Conservation (phyloP, 2,113 vertebrate genomes). For the Nymphicus hollandicus region DNA sequence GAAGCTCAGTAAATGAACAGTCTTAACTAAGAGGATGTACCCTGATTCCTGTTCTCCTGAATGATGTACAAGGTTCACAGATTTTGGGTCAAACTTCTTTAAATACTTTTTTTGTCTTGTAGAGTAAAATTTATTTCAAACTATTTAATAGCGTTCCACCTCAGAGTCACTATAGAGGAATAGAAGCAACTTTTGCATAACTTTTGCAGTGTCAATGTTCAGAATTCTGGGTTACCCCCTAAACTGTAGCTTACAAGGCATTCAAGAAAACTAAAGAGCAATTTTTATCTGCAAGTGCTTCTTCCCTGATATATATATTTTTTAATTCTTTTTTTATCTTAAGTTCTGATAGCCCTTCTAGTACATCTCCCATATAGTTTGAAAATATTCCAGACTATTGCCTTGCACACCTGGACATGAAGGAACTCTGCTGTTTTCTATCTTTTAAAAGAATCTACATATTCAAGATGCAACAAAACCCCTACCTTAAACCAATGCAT, state of each 20-base stretch:
- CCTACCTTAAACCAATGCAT: neutral
- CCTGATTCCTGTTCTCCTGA: neutral
- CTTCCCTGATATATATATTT: neutral
- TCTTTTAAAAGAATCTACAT: neutral
- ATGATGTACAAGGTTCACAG: neutral
- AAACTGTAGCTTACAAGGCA: neutral
- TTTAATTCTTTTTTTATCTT: neutral
- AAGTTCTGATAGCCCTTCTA: neutral
- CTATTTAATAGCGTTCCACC: neutral
- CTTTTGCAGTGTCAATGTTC: neutral
- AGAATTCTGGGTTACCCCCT: neutral
- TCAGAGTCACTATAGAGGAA: neutral
- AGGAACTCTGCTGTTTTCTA: neutral
- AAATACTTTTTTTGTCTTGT: neutral
- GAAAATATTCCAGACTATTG: neutral
- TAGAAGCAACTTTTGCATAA: neutral
- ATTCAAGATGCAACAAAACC: neutral
- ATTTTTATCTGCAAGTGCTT: neutral
- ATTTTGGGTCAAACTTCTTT: neutral
- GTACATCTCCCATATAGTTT: neutral
- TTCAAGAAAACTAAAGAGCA: neutral
- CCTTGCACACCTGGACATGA: neutral
- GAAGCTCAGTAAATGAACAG: neutral
- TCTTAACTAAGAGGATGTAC: neutral
- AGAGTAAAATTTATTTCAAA: neutral